These are phyloP conservation scores for Microtus obscurus DNA, from an alignment of 2,797 vertebrate species.

Conservation along the genomic window DNA sequence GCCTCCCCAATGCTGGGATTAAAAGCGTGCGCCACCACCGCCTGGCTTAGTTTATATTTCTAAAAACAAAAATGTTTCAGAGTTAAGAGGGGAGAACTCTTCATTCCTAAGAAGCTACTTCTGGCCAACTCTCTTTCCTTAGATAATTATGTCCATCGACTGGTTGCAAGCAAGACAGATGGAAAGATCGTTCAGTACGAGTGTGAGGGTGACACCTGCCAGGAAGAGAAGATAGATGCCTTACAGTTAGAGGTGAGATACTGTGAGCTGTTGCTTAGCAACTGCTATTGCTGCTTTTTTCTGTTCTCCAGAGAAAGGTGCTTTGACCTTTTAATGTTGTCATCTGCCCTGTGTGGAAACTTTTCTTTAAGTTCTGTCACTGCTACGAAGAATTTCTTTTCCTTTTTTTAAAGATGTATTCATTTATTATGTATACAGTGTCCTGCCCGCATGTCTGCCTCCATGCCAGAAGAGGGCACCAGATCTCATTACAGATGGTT, in stretches of 20 bases:
- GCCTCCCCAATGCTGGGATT: too few relatives aligned
- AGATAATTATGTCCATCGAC: slow-evolving; percentile 99
- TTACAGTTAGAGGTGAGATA: slow-evolving; percentile 95
- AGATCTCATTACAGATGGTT: too few relatives aligned
- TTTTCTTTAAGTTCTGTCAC: background rate
- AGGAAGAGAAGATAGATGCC: slow-evolving; percentile 97
- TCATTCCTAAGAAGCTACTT: slow-evolving; percentile 53
- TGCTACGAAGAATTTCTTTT: slow-evolving; percentile 12
- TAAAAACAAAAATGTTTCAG: background rate
- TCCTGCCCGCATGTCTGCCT: too few relatives aligned
- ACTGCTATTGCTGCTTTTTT: background rate
- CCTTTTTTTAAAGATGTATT: too few relatives aligned
- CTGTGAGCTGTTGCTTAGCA: background rate
- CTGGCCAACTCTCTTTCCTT: slow-evolving; percentile 64
- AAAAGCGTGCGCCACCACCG: too few relatives aligned
- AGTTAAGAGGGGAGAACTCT: slow-evolving; percentile 48
- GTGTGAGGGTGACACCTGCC: slow-evolving; percentile 97
- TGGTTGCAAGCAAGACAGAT: slow-evolving; percentile 98
- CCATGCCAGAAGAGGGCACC: too few relatives aligned
- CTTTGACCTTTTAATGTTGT: slow-evolving; percentile 26
- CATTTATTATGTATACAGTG: too few relatives aligned
- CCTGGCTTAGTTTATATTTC: background rate
- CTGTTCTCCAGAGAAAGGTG: background rate
- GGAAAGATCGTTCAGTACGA: slow-evolving; percentile 99
- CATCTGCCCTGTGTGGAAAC: background rate